Conservation (phyloP, 64 coral and sea anemone species). For the Dendrophyllia cribrosa region DNA sequence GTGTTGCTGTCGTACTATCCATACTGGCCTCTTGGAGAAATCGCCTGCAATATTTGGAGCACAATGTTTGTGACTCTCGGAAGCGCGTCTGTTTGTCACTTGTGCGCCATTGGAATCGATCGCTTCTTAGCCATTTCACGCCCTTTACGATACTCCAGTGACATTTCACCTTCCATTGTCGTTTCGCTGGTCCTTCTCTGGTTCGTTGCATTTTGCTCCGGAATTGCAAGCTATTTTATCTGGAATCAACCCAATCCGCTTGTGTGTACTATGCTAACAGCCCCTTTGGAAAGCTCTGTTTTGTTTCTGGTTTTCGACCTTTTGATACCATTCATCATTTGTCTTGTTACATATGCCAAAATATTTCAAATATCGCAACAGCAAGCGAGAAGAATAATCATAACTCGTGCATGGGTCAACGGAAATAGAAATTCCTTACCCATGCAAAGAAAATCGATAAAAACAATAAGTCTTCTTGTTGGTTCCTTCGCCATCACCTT, state of each 20-base stretch:
- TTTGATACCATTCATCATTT: conserved; percentile 38
- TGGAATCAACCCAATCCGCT: neutral
- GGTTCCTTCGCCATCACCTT: conserved; percentile 27
- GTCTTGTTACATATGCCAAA: conserved; percentile 7
- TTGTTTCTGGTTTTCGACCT: conserved; percentile 6
- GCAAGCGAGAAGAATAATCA: conserved; percentile 2
- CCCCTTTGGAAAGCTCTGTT: conserved; percentile 18
- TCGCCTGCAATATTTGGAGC: conserved; percentile 21
- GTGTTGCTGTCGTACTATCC: conserved; percentile 29
- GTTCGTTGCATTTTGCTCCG: conserved; percentile 16
- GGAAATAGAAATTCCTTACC: neutral
- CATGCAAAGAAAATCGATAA: conserved; percentile 25
- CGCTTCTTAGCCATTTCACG: conserved; percentile 27
- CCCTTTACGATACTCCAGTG: conserved; percentile 10
- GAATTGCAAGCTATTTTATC: conserved; percentile 18
- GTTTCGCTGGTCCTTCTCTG: conserved; percentile 8
- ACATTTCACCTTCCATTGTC: neutral
- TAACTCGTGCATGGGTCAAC: neutral
- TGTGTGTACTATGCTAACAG: neutral
- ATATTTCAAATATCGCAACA: conserved; percentile 41
- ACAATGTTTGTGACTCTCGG: conserved; percentile 41
- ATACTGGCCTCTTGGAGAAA: conserved; percentile 50
- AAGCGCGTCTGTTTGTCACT: conserved; percentile 10
- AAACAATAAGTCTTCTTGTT: conserved; percentile 43
- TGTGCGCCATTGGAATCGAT: conserved; percentile 46